Conservation (phyloP, 1,140 invertebrate genomes). For the Protaetia brevitarsis region DNA sequence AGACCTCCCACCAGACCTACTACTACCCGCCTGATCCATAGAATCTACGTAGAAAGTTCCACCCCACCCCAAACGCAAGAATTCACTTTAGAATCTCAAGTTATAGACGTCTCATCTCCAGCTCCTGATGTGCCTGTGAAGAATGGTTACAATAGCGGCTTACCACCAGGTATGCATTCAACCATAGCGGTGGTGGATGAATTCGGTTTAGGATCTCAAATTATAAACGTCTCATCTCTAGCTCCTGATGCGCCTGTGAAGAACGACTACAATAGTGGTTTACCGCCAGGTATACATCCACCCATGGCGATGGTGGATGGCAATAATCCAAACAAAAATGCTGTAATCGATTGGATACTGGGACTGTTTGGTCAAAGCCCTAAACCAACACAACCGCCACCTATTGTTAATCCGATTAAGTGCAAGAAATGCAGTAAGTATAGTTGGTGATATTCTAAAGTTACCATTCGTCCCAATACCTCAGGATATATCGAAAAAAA, state of each 20-base stretch:
- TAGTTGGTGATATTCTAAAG: too few relatives aligned
- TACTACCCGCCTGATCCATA: too few relatives aligned
- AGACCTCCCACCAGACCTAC: conserved; percentile 9
- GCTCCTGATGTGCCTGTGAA: background rate
- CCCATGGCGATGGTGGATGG: background rate
- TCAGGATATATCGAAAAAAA: too few relatives aligned
- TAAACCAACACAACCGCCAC: conserved; percentile 24
- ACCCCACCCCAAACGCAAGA: background rate
- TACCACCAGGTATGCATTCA: background rate
- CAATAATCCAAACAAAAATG: background rate
- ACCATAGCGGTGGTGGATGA: background rate
- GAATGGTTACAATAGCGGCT: background rate
- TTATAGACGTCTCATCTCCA: background rate
- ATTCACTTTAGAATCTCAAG: conserved; percentile 11
- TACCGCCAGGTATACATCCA: background rate
- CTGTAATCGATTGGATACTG: conserved; percentile 42
- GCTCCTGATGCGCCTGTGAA: background rate
- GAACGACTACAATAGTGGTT: conserved; percentile 2
- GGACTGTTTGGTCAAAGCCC: conserved; percentile 33
- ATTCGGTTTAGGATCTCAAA: background rate
- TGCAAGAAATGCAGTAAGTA: conserved; percentile 43
- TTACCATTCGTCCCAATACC: background rate
- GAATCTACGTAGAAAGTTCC: conserved; percentile 11
- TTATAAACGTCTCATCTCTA: background rate
- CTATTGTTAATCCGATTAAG: conserved; percentile 19